Conservation (phyloP, 2,888 invertebrate species). For the Podotricha telesiphe region DNA sequence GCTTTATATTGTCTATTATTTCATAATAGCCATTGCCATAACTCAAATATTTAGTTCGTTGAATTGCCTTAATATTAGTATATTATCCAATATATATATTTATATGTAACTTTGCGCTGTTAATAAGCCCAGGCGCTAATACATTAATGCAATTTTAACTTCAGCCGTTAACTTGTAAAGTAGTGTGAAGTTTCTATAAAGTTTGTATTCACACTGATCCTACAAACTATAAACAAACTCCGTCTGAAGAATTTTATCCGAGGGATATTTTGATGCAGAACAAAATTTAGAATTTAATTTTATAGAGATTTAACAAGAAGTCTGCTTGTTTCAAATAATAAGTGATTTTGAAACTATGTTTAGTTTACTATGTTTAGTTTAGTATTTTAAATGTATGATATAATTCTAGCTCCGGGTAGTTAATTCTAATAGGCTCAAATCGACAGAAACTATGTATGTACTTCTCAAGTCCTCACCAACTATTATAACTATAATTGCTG, state of each 20-base stretch:
- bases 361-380: no score
- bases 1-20: no score
- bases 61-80: background rate
- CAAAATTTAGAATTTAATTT: conserved; percentile 5
- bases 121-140: conserved; percentile 25
- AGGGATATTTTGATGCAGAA: conserved; percentile 16
- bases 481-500: no score
- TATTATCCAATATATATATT: conserved; percentile 11
- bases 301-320: conserved; percentile 4
- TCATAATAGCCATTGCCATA: no score
- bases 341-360: background rate
- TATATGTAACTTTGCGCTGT: conserved; percentile 4
- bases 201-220: conserved; percentile 35
- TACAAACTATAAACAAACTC: conserved; percentile 35
- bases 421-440: no score
- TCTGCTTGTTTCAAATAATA: background rate
- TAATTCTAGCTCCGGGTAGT: no score
- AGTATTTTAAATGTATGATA: no score
- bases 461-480: no score
- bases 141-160: conserved; percentile 29
- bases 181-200: conserved; percentile 29
- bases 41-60: background rate
- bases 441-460: no score
- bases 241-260: conserved; percentile 26
- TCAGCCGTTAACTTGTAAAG: conserved; percentile 25